phyloP scores from a whole-genome alignment of 2,113 vertebrate genomes.

The Tympanuchus pallidicinctus region DNA sequence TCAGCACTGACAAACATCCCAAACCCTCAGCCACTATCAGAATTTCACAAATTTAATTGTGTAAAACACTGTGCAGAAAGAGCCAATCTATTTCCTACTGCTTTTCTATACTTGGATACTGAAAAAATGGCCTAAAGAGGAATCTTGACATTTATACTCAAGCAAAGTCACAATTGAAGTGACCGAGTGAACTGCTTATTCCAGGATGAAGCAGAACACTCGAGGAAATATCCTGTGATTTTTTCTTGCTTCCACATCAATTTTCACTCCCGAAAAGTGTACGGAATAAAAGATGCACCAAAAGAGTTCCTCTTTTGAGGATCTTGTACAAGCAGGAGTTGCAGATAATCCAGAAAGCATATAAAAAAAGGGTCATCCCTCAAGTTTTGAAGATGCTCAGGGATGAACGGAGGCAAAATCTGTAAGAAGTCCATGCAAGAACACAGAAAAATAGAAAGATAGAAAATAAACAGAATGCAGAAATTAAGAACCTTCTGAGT shows the following conservation, averaged over 20 bases:
- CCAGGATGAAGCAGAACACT: neutral
- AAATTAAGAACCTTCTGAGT: slow-evolving; percentile 35
- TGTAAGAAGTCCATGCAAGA: neutral
- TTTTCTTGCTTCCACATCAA: neutral
- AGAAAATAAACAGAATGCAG: neutral
- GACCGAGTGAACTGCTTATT: neutral
- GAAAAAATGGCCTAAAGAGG: neutral
- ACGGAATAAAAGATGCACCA: neutral
- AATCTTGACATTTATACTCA: neutral
- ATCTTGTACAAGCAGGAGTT: neutral
- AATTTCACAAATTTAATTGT: neutral
- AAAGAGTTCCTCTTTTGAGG: neutral
- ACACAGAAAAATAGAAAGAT: neutral
- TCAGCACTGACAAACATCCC: neutral
- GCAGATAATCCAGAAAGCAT: neutral
- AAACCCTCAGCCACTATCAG: neutral
- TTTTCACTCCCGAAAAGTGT: neutral
- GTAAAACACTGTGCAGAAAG: neutral
- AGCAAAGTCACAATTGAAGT: neutral
- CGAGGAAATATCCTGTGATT: neutral
- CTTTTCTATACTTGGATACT: neutral
- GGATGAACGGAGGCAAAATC: neutral
- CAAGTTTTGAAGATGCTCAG: neutral
- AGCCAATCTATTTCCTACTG: neutral
- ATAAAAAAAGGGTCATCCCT: neutral